Evolutionary conservation across 1,140 invertebrate genomes (phyloP).

Genomic region (Anthonomus grandis): DNA sequence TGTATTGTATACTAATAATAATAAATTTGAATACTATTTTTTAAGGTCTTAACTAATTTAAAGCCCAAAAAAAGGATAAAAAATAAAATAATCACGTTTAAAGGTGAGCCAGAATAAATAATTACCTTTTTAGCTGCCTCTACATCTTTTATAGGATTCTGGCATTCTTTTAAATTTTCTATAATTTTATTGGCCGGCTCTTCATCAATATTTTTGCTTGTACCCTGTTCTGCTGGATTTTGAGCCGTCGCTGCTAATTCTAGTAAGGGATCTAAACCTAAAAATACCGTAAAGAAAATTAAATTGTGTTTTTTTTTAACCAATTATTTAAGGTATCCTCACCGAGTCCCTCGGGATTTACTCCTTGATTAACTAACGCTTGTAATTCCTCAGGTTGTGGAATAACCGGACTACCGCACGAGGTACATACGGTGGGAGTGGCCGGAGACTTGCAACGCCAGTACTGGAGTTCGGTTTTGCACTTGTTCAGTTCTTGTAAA

Average conservation of each 20-base stretch:
- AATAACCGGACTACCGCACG: constrained; percentile 57
- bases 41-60: too few species aligned
- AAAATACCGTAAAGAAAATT: too few species aligned
- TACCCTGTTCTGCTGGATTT: constrained; percentile 11
- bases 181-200: not conserved
- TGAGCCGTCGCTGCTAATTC: not conserved
- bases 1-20: too few species aligned
- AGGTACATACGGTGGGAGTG: constrained; percentile 57
- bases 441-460: constrained; percentile 83
- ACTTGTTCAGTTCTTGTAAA: constrained; percentile 84
- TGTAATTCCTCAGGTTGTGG: constrained; percentile 58
- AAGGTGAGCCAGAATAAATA: too few species aligned
- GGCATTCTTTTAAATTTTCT: constrained; percentile 6
- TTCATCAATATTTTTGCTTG: constrained; percentile 4
- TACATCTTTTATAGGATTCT: constrained; percentile 1
- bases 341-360: constrained; percentile 54
- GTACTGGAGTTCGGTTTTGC: constrained; percentile 85
- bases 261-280: constrained; percentile 2
- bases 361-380: constrained; percentile 59
- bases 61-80: too few species aligned
- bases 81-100: too few species aligned
- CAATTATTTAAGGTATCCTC: not conserved
- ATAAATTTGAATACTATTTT: too few species aligned
- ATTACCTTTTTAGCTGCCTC: constrained; percentile 8
- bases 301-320: too few species aligned